phyloP scores from a whole-genome alignment of 2,888 invertebrate species.

The Patella pellucida region DNA sequence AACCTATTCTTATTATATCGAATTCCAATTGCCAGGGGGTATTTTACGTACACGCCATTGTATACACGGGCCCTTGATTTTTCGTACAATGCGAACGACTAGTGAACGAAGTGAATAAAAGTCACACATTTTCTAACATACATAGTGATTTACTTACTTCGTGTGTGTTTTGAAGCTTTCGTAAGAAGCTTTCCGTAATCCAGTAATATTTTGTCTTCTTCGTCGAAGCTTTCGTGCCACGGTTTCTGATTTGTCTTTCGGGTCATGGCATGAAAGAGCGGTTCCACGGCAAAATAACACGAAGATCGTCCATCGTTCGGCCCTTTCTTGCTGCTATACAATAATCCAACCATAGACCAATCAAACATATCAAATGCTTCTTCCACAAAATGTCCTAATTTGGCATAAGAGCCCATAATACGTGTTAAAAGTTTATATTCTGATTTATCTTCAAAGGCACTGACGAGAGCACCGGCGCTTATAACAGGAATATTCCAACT shows the following conservation, averaged over 20 bases:
- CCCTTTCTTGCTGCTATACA: constrained; percentile 51
- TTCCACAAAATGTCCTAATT: constrained; percentile 51
- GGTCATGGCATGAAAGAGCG: constrained; percentile 77
- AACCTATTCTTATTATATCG: too few species aligned
- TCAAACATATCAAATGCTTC: constrained; percentile 47
- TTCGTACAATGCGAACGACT: too few species aligned
- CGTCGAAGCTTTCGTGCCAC: constrained; percentile 74
- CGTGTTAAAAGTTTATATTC: constrained; percentile 82
- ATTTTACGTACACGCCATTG: too few species aligned
- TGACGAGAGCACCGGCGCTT: constrained; percentile 73
- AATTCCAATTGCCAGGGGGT: too few species aligned
- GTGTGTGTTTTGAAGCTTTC: constrained; percentile 35
- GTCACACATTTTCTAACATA: too few species aligned
- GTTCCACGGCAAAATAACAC: constrained; percentile 83
- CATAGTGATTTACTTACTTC: constrained; percentile 7
- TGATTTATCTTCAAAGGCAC: constrained; percentile 51
- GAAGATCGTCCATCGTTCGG: constrained; percentile 48
- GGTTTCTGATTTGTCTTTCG: constrained; percentile 34
- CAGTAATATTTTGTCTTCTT: constrained; percentile 73
- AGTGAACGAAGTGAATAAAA: too few species aligned
- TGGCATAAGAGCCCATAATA: constrained; percentile 54
- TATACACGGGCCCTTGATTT: too few species aligned
- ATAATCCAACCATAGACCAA: constrained; percentile 56
- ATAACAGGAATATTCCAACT: constrained; percentile 89
- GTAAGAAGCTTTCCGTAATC: constrained; percentile 69